Evolutionary conservation across 2,113 vertebrate species (phyloP).

Genomic region (Calyptomena viridis): DNA sequence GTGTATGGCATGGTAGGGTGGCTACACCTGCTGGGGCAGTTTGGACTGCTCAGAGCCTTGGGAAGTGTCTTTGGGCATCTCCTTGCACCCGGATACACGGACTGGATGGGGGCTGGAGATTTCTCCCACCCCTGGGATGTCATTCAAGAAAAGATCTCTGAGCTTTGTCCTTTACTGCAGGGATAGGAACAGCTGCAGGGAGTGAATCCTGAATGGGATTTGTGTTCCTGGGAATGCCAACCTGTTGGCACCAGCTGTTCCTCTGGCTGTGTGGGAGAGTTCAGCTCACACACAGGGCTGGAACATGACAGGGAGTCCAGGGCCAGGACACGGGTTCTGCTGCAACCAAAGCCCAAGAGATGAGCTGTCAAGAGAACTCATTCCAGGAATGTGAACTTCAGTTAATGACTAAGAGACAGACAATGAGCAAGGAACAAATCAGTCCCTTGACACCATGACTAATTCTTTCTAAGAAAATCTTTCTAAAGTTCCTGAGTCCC

Average conservation of each 20-base stretch:
- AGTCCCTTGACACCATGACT: background rate
- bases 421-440: background rate
- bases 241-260: background rate
- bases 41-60: background rate
- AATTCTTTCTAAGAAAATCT: background rate
- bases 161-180: background rate
- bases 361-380: background rate
- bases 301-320: background rate
- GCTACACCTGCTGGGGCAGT: background rate
- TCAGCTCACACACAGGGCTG: background rate
- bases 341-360: background rate
- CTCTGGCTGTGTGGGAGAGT: background rate
- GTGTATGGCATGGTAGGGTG: no score
- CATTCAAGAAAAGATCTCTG: background rate
- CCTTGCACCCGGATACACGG: background rate
- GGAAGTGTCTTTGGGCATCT: background rate
- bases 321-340: background rate
- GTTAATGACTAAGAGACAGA: background rate
- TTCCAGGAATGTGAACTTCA: background rate
- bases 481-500: background rate
- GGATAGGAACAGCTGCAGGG: background rate
- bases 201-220: accelerated
- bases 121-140: background rate
- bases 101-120: background rate
- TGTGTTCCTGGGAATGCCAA: background rate